phyloP scores from a whole-genome alignment of 2,888 invertebrate genomes.

The Merodon equestris region DNA sequence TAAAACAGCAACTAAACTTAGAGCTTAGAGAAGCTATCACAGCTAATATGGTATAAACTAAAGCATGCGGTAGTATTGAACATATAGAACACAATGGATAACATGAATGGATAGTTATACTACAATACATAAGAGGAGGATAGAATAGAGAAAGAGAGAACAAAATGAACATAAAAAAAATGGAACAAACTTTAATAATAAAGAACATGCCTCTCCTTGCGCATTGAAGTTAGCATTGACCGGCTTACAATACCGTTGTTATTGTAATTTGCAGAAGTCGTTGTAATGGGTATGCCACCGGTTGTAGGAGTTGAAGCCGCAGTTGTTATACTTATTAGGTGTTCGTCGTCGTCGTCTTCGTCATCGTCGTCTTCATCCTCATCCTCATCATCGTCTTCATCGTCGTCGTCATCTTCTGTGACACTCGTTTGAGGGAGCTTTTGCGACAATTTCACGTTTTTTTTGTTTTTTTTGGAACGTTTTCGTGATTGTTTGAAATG shows the following conservation, averaged over 20 bases:
- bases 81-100: conserved; percentile 17
- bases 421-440: conserved; percentile 41
- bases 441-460: not conserved
- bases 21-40: too few relatives aligned
- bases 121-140: too few relatives aligned
- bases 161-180: conserved; percentile 17
- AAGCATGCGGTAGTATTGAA: conserved; percentile 16
- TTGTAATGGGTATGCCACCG: conserved; percentile 14
- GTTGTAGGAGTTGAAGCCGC: conserved; percentile 14
- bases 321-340: conserved; percentile 55
- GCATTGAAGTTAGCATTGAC: conserved; percentile 57
- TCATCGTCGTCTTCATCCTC: conserved; percentile 19
- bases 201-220: conserved; percentile 68
- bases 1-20: conserved; percentile 1
- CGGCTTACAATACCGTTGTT: conserved; percentile 58
- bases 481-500: conserved; percentile 9
- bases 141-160: not conserved
- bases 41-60: not conserved
- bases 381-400: conserved; percentile 40
- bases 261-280: conserved; percentile 42
- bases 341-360: conserved; percentile 27
- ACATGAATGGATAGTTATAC: conserved; percentile 28
- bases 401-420: conserved; percentile 39
- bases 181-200: conserved; percentile 42
- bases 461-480: conserved; percentile 11